Base-by-base conservation (phyloP, 2,113 vertebrate genomes). In the Ammospiza caudacuta region DNA sequence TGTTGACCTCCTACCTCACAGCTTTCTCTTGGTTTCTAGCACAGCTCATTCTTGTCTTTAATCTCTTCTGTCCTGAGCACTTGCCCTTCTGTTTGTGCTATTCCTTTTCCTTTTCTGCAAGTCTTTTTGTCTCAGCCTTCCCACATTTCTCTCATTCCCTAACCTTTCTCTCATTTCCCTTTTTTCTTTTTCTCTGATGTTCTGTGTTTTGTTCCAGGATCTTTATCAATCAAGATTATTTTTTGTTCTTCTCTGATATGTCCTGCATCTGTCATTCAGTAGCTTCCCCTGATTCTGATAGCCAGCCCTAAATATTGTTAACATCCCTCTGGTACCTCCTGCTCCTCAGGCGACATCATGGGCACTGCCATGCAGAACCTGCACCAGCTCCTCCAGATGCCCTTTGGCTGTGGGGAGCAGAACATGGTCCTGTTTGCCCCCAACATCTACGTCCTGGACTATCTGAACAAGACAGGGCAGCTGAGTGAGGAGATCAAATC, bases 371-470 rank as follows among this genome's bases (percentile, higher is more conserved):
- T 99, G 96, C 95, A 98, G 80, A 99, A 99, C 81, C 85, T 98
- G 46, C 97, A 99, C 5, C 97, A 98, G 44, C 98, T 99, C 47
- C 98, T 99, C 58, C 78, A 28, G 94, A 98, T 99, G 98, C 99
- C 99, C 0, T 98, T 98, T 0, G 99, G 99, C 78, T 99, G 99
- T 90, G 99, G 99, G 5, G 99, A 99, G 83, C 99, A 99, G 97
- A 99, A 99, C 92, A 98, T 98, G 98, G 98, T 97, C 23, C 97
- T 98, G 1, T 98, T 99, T 79, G 98, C 98, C 51, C 98, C 99
- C 62, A 99, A 99, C 90, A 98, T 99, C 95, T 99, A 98, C 2
- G 96, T 99, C 75, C 95, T 99, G 58, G 78, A 98, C 67, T 99
- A 99, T 55, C 97, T 99, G 92, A 97, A 97, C 76, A 93, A 96